Evolutionary conservation across 2,113 vertebrate genomes (phyloP).

Genomic region (Myxocyprinus asiaticus): DNA sequence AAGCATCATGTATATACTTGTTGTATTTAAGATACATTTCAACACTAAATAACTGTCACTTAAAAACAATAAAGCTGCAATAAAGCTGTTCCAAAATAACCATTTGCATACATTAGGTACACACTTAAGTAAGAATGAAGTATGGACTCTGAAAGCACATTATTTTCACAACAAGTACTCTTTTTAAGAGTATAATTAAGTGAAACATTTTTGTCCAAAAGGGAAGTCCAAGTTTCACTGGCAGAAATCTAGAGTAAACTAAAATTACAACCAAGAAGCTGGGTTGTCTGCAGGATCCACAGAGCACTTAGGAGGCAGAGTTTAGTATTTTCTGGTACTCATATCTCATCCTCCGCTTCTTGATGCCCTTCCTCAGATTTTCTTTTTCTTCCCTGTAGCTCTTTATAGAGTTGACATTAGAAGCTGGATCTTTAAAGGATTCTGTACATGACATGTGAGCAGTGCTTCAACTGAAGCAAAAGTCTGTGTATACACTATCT

Average conservation of each 20-base stretch:
- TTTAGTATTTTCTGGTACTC: conserved; percentile 2
- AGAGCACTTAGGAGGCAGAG: not conserved
- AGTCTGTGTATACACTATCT: not conserved
- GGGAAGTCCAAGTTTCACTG: not conserved
- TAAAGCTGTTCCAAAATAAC: not conserved
- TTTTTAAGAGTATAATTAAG: not conserved
- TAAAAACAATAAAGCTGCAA: no score
- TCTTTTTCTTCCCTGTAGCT: not conserved
- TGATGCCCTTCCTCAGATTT: conserved; percentile 2
- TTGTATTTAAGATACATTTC: no score
- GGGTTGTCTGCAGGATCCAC: conserved; percentile 20
- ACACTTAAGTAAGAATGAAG: not conserved
- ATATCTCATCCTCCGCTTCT: not conserved
- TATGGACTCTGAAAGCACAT: not conserved
- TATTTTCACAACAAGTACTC: not conserved
- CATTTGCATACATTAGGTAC: not conserved
- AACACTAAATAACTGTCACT: no score
- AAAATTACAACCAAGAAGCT: not conserved
- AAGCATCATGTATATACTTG: no score
- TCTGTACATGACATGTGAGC: conserved; percentile 1
- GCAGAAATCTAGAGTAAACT: not conserved
- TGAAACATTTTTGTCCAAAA: not conserved
- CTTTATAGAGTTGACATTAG: conserved; percentile 11
- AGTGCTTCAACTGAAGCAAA: not conserved
- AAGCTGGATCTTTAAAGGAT: not conserved